These are phyloP conservation scores for Spilosoma lubricipeda DNA, from an alignment of 2,888 invertebrate genomes.

Conservation along the genomic window DNA sequence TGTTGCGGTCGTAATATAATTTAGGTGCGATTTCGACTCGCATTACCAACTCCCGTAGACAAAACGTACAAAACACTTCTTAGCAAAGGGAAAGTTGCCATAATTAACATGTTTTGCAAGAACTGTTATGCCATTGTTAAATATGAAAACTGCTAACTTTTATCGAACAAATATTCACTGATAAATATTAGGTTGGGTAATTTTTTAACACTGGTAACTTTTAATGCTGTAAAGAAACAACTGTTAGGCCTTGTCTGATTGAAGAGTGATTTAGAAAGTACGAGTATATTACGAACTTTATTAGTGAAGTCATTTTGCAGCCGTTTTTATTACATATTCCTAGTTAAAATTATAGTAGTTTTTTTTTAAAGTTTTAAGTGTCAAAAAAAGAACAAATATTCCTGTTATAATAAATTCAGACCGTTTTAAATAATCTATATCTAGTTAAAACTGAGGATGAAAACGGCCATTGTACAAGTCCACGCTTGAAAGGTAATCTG, in stretches of 20 bases:
- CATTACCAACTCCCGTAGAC: background rate
- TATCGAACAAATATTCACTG: slow-evolving; percentile 5
- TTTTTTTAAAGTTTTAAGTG: too few relatives aligned
- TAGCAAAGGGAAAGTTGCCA: slow-evolving; percentile 19
- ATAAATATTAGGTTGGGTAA: slow-evolving; percentile 4
- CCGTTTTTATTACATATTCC: too few relatives aligned
- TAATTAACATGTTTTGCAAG: slow-evolving; percentile 24
- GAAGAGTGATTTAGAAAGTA: background rate
- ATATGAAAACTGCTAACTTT: slow-evolving; percentile 6
- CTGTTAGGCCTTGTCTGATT: background rate
- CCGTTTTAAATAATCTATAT: too few relatives aligned
- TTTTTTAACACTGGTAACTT: background rate
- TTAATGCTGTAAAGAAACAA: background rate
- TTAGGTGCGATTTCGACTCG: background rate
- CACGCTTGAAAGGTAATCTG: too few relatives aligned
- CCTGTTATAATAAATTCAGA: too few relatives aligned
- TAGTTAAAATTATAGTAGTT: too few relatives aligned
- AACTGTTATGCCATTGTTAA: slow-evolving; percentile 13
- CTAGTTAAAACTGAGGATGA: too few relatives aligned
- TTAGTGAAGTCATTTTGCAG: too few relatives aligned
- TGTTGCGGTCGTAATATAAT: background rate
- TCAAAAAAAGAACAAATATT: too few relatives aligned
- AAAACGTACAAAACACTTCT: slow-evolving; percentile 8
- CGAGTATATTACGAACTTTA: background rate
- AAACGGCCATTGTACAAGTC: too few relatives aligned